Base-by-base conservation (phyloP, 2,888 invertebrate genomes). In the Platerodrilus igneus region DNA sequence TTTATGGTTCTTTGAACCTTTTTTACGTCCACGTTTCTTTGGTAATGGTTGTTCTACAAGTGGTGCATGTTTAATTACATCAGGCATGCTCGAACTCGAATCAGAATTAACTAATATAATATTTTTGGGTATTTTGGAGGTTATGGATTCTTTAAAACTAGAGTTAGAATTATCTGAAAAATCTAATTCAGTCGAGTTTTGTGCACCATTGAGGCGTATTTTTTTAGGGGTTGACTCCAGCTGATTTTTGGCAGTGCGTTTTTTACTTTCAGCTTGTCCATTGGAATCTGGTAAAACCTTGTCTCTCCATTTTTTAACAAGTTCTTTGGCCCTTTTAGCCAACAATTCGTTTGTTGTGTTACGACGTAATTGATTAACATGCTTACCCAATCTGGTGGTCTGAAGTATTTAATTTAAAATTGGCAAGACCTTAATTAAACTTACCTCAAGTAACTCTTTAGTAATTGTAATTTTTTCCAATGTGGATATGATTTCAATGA, bases 361-460 rank as follows among this genome's bases (percentile, higher is more conserved):
- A 43, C 89, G 77, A 37, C 95, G 79, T 33, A 95, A 74, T 68
- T 92, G 91, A 68, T 95, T 95, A 68, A 95, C 86, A 66, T 88
- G 84, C 69, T 86, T 89, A 22, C 93, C 95, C 66, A 96, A 74
- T 79, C 94, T 77, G 78, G 95, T 95, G 81, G 86, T 82, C 91
- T 91, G 72, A 29, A 36, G 14, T 13, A 3, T 17, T 9, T 5
- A 23, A 13, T 14, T 15, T 25, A 14, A 17, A 37, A 37, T 11
- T 30, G 2, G 14, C 21, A 11, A 16, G 8, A 17, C 8, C 11
- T 17, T 20, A 28, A 20, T 11, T n/a, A 20, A 31, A 50, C 64
- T 75, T 75, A 85, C 92, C 87, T 87, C 89, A 74, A 91, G 73
- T 73, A 85, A 76, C 74, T 90, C 90, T 77, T 86, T 86, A 73